phyloP scores from a whole-genome alignment of 2,113 vertebrate genomes.

The Herpailurus yagouaroundi region DNA sequence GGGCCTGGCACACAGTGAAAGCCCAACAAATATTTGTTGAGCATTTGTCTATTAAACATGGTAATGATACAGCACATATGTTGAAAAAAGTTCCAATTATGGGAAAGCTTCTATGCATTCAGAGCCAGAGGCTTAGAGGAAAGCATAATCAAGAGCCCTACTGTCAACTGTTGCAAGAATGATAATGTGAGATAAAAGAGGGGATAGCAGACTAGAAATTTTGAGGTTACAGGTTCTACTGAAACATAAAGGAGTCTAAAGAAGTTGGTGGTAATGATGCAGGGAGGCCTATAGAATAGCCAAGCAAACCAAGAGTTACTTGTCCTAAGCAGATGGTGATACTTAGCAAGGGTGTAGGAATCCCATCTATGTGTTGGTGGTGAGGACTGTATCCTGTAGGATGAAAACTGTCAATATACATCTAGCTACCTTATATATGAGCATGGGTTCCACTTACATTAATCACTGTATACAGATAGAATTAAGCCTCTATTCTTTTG shows the following conservation, averaged over 20 bases:
- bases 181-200: not conserved
- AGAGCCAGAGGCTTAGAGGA: not conserved
- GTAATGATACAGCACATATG: not conserved
- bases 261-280: not conserved
- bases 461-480: conserved; percentile 13
- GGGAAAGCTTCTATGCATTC: not conserved
- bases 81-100: not conserved
- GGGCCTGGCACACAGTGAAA: not conserved
- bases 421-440: not conserved
- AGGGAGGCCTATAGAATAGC: not conserved
- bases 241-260: not conserved
- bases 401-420: not conserved
- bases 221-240: not conserved
- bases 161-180: not conserved
- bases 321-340: not conserved
- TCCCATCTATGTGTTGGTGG: not conserved
- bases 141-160: not conserved
- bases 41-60: not conserved
- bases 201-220: not conserved
- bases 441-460: not conserved
- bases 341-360: not conserved
- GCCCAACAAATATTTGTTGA: not conserved
- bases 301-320: not conserved
- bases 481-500: conserved; percentile 16
- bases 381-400: not conserved